Base-by-base conservation (phyloP, 30 jellyfish, hydroid and myxozoan species). In the Aurelia sp. region DNA sequence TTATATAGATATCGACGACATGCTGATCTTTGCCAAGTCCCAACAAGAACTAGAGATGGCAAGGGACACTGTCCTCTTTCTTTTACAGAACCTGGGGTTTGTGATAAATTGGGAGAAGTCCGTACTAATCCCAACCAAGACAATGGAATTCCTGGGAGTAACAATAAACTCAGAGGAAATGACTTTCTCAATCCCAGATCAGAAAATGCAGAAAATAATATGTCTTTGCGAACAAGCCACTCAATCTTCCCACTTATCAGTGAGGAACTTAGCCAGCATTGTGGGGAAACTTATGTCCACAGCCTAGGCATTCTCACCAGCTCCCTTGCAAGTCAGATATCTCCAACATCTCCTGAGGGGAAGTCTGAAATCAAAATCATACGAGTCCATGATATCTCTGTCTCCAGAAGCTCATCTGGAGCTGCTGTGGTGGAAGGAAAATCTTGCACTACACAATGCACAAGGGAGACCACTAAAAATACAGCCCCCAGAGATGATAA, bases 231-330 rank as follows among this genome's bases (percentile, higher is more conserved):
- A 78, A 40, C 65, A 53, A 59, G 61, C 83, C 3, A 20, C 59
- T 86, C 38, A 30, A 47, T 55, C 58, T 15, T 21, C 84, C 24
- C 17, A 21, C 22, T 11, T 27, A 13, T 57, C 89, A 20, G 86
- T 59, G 84, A 59, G 84, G 63, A 18, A 78, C 20, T 18, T 78
- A 47, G 67, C 89, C 89, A 63, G 50, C 3, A 61, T 76, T 24
- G 76, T 53, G 60, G 88, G 88, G 62, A 76, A 76, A 57, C 80
- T 76, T 16, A 78, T 47, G 33, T 38, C 89, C 35, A 59, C 89
- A 41, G 89, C 89, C 6, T 82, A 63, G 41, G 89, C 89, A n/a
- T 78, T 78, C 50, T 59, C 89, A 60, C 81, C 80, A 21, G 89
- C 89, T 65, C 89, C 89, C 20, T 8, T 73, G 18, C 84, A 78